Conservation (phyloP, 1,140 invertebrate genomes). For the Drosophila lini region DNA sequence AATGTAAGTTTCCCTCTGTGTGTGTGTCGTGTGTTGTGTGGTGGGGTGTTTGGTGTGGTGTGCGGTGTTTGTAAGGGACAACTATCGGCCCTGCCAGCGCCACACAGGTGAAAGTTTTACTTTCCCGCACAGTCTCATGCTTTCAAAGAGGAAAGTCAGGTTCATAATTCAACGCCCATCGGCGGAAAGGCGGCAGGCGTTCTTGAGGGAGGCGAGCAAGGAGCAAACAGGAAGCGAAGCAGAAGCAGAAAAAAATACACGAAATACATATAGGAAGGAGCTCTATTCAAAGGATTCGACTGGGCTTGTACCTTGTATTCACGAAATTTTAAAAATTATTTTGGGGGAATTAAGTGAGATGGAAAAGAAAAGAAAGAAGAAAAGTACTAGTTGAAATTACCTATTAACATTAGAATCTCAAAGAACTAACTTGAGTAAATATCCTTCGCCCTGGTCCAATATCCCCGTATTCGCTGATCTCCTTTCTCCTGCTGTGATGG, state of each 20-base stretch:
- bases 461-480: background rate
- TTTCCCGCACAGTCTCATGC: conserved; percentile 16
- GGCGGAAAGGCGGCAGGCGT: conserved; percentile 1
- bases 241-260: conserved; percentile 26
- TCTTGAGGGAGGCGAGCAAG: conserved; percentile 22
- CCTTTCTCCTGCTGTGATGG: background rate
- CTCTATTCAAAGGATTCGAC: background rate
- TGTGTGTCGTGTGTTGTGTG: conserved; percentile 2
- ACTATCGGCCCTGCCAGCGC: conserved; percentile 50
- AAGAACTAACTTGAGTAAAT: too few relatives aligned
- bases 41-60: background rate
- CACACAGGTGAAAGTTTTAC: conserved; percentile 41
- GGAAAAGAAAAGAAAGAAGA: background rate
- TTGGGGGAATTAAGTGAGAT: background rate
- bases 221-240: conserved; percentile 56
- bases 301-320: background rate
- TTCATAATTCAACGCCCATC: conserved; percentile 65
- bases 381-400: background rate
- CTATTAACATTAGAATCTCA: too few relatives aligned
- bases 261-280: background rate
- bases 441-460: background rate
- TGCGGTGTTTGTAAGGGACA: conserved; percentile 32
- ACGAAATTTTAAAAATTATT: background rate
- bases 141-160: conserved; percentile 43
- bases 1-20: conserved; percentile 7